Percentiles rank a stretch among this genome's conserved stretches.
phyloP scores from a whole-genome alignment of 2,797 vertebrate species.

The Acropternis orthonyx region DNA sequence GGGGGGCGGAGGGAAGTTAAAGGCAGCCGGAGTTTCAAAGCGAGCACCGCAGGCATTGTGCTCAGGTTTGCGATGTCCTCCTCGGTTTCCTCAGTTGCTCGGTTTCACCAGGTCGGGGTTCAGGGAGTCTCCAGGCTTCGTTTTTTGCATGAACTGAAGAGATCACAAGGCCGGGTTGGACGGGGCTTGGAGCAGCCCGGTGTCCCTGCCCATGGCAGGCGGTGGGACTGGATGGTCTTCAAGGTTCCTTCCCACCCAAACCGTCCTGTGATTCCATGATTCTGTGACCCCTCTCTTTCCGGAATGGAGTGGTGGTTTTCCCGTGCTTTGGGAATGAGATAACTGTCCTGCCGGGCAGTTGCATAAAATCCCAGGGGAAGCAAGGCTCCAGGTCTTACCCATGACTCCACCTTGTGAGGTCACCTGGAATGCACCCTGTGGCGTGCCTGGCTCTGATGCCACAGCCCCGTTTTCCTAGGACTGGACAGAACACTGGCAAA shows the following conservation, averaged over 20 bases:
- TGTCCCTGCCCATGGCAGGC: neutral
- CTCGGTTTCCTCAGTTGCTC: fast-evolving
- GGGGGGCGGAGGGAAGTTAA: too few species aligned
- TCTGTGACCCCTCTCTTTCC: neutral
- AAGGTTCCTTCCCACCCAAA: neutral
- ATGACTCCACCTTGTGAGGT: neutral
- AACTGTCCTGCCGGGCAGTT: neutral
- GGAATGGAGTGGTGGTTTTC: neutral
- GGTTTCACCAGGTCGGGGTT: neutral
- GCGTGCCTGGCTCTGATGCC: neutral
- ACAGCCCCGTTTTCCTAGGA: fast-evolving
- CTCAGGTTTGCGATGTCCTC: too few species aligned
- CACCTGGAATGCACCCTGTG: neutral
- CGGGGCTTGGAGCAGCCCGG: fast-evolving
- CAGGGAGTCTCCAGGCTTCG: fast-evolving
- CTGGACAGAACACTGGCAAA: fast-evolving
- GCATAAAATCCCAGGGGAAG: neutral
- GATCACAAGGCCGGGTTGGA: fast-evolving
- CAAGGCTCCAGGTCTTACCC: neutral
- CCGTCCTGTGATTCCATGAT: fast-evolving
- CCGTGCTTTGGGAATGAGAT: neutral
- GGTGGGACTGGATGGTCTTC: neutral
- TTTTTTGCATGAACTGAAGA: fast-evolving
- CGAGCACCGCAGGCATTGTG: too few species aligned
- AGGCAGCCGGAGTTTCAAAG: too few species aligned